Conservation (phyloP, 2,113 vertebrate species). For the Sinocyclocheilus grahami region DNA sequence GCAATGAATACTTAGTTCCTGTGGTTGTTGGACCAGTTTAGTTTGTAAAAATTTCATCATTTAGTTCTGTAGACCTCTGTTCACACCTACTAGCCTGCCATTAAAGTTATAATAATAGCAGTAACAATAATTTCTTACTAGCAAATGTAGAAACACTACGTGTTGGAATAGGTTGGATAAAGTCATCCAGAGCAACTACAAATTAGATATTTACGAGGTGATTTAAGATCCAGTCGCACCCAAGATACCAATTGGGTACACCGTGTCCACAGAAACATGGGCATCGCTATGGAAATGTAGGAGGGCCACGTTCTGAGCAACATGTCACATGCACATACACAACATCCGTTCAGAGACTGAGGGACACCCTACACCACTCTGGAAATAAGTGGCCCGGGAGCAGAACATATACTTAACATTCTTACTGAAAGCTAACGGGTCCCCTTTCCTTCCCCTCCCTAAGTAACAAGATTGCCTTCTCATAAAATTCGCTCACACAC, state of each 20-base stretch:
- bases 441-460: constrained; percentile 38
- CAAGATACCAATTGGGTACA: constrained; percentile 42
- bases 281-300: constrained; percentile 30
- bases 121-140: neutral
- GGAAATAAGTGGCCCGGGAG: constrained; percentile 59
- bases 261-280: constrained; percentile 25
- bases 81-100: constrained; percentile 6
- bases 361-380: constrained; percentile 58
- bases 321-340: constrained; percentile 32
- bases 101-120: neutral
- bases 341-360: constrained; percentile 32
- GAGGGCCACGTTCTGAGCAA: neutral
- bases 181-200: constrained; percentile 14
- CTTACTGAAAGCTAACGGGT: constrained; percentile 49
- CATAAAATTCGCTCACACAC: neutral
- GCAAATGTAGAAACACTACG: neutral
- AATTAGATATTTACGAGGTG: constrained; percentile 34
- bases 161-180: neutral
- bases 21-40: constrained; percentile 20
- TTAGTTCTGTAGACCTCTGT: neutral
- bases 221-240: constrained; percentile 35
- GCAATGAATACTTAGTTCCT: neutral
- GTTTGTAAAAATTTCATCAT: constrained; percentile 4
- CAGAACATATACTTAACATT: constrained; percentile 64
- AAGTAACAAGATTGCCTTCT: constrained; percentile 51